These are phyloP conservation scores for Sinhomidia bicolor DNA, from an alignment of 2,888 invertebrate genomes.

Conservation along the genomic window DNA sequence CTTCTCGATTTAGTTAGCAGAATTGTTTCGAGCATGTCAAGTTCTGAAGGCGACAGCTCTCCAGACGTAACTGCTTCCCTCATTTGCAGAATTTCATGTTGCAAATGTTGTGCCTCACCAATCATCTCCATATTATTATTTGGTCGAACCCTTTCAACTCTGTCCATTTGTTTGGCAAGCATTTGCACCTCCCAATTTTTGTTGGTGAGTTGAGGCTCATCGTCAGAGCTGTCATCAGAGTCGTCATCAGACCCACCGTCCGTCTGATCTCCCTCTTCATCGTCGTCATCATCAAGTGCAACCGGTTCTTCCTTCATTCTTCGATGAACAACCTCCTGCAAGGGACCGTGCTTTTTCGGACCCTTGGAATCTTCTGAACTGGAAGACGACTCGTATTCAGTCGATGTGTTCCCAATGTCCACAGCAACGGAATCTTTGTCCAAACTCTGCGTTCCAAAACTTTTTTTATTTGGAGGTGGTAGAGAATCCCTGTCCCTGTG, in stretches of 20 bases:
- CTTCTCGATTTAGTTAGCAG: constrained; percentile 78
- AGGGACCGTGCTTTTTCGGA: background rate
- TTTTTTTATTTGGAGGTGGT: constrained; percentile 73
- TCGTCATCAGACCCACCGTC: constrained; percentile 80
- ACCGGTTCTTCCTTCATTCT: constrained; percentile 67
- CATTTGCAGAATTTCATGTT: constrained; percentile 80
- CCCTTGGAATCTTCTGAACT: constrained; percentile 61
- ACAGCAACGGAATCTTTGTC: constrained; percentile 75
- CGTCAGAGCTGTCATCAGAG: constrained; percentile 58
- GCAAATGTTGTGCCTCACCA: constrained; percentile 79
- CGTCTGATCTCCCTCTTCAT: constrained; percentile 72
- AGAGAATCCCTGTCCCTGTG: constrained; percentile 80
- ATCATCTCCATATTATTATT: constrained; percentile 80
- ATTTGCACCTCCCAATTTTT: constrained; percentile 89
- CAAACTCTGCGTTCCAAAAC: constrained; percentile 53
- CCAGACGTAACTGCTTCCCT: constrained; percentile 78
- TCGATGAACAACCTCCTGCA: constrained; percentile 64
- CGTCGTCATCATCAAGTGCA: constrained; percentile 66
- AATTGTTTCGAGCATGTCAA: constrained; percentile 80
- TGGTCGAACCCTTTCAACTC: constrained; percentile 79
- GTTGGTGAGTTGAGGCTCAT: constrained; percentile 76
- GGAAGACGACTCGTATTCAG: constrained; percentile 77
- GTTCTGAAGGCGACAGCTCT: constrained; percentile 79
- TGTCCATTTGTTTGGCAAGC: constrained; percentile 88
- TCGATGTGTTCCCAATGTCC: constrained; percentile 78